Evolutionary conservation across 2,113 vertebrate species (phyloP).

Genomic region (Equus quagga): DNA sequence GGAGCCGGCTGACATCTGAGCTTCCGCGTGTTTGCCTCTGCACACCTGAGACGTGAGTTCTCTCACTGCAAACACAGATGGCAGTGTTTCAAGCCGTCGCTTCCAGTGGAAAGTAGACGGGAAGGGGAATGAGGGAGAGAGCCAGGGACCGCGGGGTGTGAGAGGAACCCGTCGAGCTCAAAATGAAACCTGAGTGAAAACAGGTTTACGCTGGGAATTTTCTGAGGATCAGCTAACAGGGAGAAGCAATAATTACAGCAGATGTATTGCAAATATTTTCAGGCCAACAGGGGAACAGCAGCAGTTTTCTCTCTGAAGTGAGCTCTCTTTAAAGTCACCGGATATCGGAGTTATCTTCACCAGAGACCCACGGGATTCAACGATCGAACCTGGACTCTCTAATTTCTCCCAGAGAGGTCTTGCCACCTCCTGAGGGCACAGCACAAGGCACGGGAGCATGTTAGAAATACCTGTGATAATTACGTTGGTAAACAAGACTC

Average conservation of each 20-base stretch:
- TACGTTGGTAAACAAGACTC: background rate
- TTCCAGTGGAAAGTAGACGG: background rate
- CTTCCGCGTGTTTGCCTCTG: accelerated
- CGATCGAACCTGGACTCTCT: background rate
- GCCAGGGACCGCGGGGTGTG: background rate
- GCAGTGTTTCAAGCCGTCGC: background rate
- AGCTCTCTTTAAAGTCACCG: background rate
- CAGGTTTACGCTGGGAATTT: background rate
- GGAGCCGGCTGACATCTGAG: background rate
- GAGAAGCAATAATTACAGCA: background rate
- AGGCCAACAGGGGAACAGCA: background rate
- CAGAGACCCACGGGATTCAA: background rate
- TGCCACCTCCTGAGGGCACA: background rate
- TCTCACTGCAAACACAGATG: background rate
- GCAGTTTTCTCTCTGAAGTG: background rate
- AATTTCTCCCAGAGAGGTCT: background rate
- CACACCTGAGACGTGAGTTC: accelerated
- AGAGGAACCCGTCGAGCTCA: accelerated
- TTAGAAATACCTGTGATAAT: background rate
- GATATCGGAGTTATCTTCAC: background rate
- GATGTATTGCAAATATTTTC: background rate
- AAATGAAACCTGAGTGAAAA: background rate
- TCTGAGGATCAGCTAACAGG: background rate
- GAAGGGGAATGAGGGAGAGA: background rate
- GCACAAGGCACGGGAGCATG: background rate